These are phyloP conservation scores for Fabriciana adippe DNA, from an alignment of 2,888 invertebrate species.

Conservation along the genomic window DNA sequence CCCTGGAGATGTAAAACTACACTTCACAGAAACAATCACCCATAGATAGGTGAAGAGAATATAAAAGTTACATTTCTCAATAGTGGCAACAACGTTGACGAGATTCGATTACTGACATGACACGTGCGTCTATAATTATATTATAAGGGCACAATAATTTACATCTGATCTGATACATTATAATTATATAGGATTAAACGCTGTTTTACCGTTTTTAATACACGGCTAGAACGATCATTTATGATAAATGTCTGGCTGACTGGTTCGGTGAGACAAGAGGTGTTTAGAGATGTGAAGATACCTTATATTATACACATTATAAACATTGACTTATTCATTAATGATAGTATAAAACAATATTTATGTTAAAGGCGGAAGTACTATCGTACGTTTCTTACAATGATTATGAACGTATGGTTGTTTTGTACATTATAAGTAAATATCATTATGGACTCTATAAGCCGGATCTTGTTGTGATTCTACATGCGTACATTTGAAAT, in stretches of 20 bases:
- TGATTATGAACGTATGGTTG: constrained; percentile 8
- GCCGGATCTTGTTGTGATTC: constrained; percentile 34
- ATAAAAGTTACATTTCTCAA: constrained; percentile 51
- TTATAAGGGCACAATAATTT: constrained; percentile 30
- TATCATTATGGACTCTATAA: constrained; percentile 19
- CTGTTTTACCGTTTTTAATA: constrained; percentile 31
- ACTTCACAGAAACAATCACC: not conserved
- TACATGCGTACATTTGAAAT: constrained; percentile 8
- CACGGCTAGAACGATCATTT: constrained; percentile 4
- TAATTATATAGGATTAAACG: constrained; percentile 51
- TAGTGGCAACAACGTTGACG: constrained; percentile 54
- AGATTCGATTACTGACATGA: constrained; percentile 56
- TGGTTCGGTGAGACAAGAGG: constrained; percentile 6
- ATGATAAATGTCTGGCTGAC: constrained; percentile 19
- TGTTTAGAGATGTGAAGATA: constrained; percentile 8
- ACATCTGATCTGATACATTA: constrained; percentile 38
- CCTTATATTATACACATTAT: not conserved
- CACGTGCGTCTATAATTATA: constrained; percentile 43
- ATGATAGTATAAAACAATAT: constrained; percentile 8
- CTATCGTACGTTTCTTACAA: constrained; percentile 12
- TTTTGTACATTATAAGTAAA: constrained; percentile 15
- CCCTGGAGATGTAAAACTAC: constrained; percentile 40
- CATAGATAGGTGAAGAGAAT: not conserved
- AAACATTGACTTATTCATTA: constrained; percentile 16
- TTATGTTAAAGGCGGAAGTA: constrained; percentile 15